Evolutionary conservation across 2,113 vertebrate species (phyloP), one percentile per base, ranked within the genome.

Genomic region (Cyanoderma ruficeps): DNA sequence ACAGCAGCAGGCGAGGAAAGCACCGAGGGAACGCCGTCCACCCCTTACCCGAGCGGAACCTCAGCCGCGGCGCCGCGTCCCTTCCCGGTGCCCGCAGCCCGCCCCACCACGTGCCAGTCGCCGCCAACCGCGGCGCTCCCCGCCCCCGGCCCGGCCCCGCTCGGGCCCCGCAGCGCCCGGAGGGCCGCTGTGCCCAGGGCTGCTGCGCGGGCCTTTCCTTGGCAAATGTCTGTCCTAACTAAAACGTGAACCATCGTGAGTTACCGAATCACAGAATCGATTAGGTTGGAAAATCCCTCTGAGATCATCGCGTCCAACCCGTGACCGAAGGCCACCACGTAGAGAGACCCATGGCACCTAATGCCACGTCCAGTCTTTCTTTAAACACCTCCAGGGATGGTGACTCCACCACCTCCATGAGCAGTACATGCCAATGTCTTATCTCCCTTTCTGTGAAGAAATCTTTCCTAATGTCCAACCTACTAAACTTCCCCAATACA

Each of bases 21-120:
- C 57, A 3, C 28, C 13, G 10, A 2, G 21, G 3, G 10, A 19
- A 6, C 24, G 2, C 30, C 11, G 1, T 5, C 17, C 28, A 1
- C 27, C 24, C 18, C 59, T 28, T 10, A 42, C 37, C 59, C 47
- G 44, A 31, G 24, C 18, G 3, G 8, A 12, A 8, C 25, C 41
- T 75, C 19, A 35, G 7, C 53, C 5, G 13, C 24, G 14, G 71
- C 31, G 24, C 53, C 10, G 74, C 28, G 57, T 50, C 57, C n/a
- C n/a, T 60, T 23, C 56, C 55, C 55, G 27, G 55, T 30, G 72
- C 72, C 72, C 72, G 20, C 14, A 3, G 6, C 37, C 59, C 59
- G 47, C 76, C 37, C 49, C 47, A n/a, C 76, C 77, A 65, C 61
- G 77, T 79, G 77, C 61, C 49, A 20, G 25, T 49, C 31, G 60